Evolutionary conservation across 2,888 invertebrate genomes (phyloP), one percentile per base, ranked within the genome.

Genomic region (Sabellastarte sp.): DNA sequence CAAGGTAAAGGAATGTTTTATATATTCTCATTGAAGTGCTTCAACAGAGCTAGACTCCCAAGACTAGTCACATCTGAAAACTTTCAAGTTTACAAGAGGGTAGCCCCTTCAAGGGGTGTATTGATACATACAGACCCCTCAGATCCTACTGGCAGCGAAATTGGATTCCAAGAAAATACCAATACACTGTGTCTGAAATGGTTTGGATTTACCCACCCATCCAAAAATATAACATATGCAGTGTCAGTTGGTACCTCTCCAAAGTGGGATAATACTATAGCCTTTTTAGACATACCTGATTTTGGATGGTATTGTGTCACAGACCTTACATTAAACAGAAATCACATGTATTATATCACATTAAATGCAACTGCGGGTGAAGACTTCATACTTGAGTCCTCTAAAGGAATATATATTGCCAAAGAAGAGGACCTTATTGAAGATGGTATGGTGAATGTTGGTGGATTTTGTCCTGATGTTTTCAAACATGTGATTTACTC

Each of bases 121-220:
- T 10, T 41, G 20, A 10, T 41, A 5, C 41, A 41, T 41, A 20
- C 20, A 10, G 41, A 41, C 41, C 5, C 20, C 20, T 5, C 10
- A 41, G 41, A 41, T 10, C 10, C 5, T 41, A 5, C 5, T 10
- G 41, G 5, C 20, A 20, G 20, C 20, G 41, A 41, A 41, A 53
- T 53, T 24, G 53, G 53, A 5, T 53, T 53, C 53, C 53, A 53
- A 26, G 53, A 53, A 53, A 26, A 26, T 53, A 15, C 5, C 4
- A 20, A 10, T 5, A 53, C 24, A 24, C 53, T 53, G 24, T 53
- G 53, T 53, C 15, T 26, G 5, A 53, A 53, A 26, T 53, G 53
- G 53, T n/a, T n/a, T 53, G 53, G 53, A 5, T n/a, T 53, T 53
- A n/a, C 28, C 5, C 53, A 26, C 24, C 53, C 5, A 20, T 5